Percentiles rank a stretch among this genome's conserved stretches.
Conservation (phyloP, 1,140 invertebrate species). For the Drosophila bifasciata region DNA sequence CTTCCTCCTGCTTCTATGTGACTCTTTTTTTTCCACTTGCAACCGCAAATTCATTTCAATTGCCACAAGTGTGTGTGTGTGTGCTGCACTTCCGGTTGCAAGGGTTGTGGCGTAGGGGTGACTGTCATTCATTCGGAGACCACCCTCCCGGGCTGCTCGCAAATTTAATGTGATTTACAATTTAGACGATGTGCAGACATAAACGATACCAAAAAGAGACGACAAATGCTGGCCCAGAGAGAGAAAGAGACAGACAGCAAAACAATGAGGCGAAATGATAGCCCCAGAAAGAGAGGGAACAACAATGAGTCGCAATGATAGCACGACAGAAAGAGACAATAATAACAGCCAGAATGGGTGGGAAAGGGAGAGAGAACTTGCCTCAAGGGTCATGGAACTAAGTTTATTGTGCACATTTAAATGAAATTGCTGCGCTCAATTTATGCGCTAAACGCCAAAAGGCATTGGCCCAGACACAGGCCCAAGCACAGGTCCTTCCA, state of each 20-base stretch:
- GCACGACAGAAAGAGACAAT: not conserved
- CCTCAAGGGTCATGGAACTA: conserved; percentile 74
- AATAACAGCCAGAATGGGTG: not conserved
- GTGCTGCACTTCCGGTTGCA: conserved; percentile 68
- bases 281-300: not conserved
- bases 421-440: conserved; percentile 82
- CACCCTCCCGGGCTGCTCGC: conserved; percentile 40
- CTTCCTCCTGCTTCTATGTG: conserved; percentile 32
- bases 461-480: conserved; percentile 48
- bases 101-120: not conserved
- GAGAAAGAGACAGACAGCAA: too few species aligned
- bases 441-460: conserved; percentile 73
- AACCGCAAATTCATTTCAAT: conserved; percentile 80
- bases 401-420: conserved; percentile 83
- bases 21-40: conserved; percentile 60
- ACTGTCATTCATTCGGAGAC: conserved; percentile 39
- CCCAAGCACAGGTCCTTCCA: conserved; percentile 1
- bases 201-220: conserved; percentile 16
- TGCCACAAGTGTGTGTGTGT: conserved; percentile 43
- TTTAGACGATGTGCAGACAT: conserved; percentile 63
- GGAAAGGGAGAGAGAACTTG: conserved; percentile 30
- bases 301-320: too few species aligned
- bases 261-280: too few species aligned
- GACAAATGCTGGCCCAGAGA: too few species aligned
- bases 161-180: conserved; percentile 76